Base-by-base conservation (phyloP, 2,797 vertebrate species). In the Adelosebastes latens region DNA sequence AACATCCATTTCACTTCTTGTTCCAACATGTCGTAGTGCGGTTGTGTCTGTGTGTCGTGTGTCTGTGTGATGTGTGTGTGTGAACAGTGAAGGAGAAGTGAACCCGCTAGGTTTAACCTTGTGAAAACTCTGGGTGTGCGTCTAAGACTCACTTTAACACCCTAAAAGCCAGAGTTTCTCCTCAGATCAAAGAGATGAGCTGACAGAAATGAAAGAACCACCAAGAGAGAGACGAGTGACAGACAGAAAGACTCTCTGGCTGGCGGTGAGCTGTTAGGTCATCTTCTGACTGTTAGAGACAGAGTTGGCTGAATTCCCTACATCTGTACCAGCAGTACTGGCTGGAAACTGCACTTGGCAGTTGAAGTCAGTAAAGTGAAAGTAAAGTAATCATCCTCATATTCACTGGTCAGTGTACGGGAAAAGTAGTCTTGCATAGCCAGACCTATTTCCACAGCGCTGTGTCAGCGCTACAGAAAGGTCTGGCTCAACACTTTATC, bases 91-190 rank as follows among this genome's bases (percentile, higher is more conserved):
- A 86, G 83, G 69, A 80, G 62, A 84, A 72, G 73, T 73, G 78
- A 75, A 63, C 53, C 83, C 69, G 20, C 73, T 39, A 67, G 81
- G 59, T 86, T 91, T 89, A 88, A 90, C 88, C 89, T 91, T 90
- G 88, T 84, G 79, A 84, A 88, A 90, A 79, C 74, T 82, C 36
- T 32, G 65, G 55, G 58, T 68, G 79, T 80, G 79, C 14, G 10
- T 75, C 76, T 39, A 81, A 75, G 75, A 36, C 63, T 62, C 70
- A 31, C 27, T 66, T 11, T 65, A 56, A 68, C 66, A 58, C 67
- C 56, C 63, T n/a, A 69, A 89, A 83, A 80, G 24, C 14, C 72
- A 13, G 20, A 82, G 69, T 72, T 63, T 64, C 68, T 75, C 16
- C 42, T 68, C 67, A 18, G 73, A 83, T 87, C 85, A 84, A 80